Base-by-base conservation (phyloP, 2,888 invertebrate species). In the Brenthis daphne region DNA sequence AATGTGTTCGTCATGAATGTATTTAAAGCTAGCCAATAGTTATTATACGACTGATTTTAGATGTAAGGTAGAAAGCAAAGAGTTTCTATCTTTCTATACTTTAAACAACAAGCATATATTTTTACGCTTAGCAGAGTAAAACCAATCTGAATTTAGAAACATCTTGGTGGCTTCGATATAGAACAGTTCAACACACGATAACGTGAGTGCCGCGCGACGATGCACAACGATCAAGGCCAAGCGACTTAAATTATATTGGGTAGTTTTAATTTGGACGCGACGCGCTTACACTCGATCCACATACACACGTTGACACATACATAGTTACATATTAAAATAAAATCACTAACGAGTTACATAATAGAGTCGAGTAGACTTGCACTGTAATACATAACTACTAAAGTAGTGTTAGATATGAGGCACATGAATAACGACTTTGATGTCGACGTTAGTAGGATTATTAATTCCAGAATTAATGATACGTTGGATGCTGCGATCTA, bases 171-270 rank as follows among this genome's bases (percentile, higher is more conserved):
- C 75, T 77, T 78, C 81, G 82, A 84, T 84, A 84, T 79, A 83
- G 84, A 80, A 76, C 85, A 88, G 92, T 92, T 92, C 92, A 92
- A 90, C 90, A 92, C 79, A 92, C 92, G 92, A 92, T 92, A 92
- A 92, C 86, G 84, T 83, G 83, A 84, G 84, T 83, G 83, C 84
- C 84, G 77, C 82, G 82, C 84, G 81, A 75, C 80, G 83, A 80
- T 85, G 84, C 83, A 82, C 83, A 73, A 73, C 81, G 76, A 81
- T 83, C 91, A 90, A 92, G 91, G 92, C 88, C 90, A 74, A 82
- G 75, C 76, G 78, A 68, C 68, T 70, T 64, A 70, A 68, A 72
- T 68, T 70, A 68, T 70, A 37, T 64, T 63, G 37, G 58, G 65
- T 58, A 67, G 48, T 55, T 68, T 68, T 58, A 71, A 43, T 65